Percentiles rank a stretch among this genome's conserved stretches.
phyloP scores from a whole-genome alignment of 2,113 vertebrate genomes.

The Zingel zingel region DNA sequence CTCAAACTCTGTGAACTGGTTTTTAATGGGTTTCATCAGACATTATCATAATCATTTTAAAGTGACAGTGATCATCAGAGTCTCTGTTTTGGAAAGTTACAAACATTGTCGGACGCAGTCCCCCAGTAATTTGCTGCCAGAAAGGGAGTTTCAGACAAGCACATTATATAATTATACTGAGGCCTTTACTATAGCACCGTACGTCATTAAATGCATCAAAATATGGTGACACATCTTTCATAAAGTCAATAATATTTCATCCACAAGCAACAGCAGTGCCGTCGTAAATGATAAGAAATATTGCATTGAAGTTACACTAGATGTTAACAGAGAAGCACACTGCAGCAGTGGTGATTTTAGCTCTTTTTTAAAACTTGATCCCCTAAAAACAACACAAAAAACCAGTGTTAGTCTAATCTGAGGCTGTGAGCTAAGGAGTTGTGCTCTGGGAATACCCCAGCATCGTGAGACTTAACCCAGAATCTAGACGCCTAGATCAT shows the following conservation, averaged over 20 bases:
- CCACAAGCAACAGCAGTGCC: neutral
- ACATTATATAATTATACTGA: neutral
- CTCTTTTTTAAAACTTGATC: too few relatives aligned
- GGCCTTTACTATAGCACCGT: neutral
- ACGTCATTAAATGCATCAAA: neutral
- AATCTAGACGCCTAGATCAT: too few relatives aligned
- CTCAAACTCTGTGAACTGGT: neutral
- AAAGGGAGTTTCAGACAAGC: neutral
- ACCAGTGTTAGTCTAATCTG: too few relatives aligned
- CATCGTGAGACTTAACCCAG: too few relatives aligned
- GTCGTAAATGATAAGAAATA: neutral
- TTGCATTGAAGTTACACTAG: neutral
- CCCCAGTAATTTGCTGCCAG: neutral
- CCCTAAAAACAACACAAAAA: too few relatives aligned
- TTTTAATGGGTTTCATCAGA: neutral
- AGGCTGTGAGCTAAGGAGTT: too few relatives aligned
- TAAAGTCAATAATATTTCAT: neutral
- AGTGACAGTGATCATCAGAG: neutral
- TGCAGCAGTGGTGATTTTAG: too few relatives aligned
- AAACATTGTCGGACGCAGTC: neutral
- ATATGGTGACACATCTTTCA: neutral
- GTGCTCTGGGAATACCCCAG: too few relatives aligned
- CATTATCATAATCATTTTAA: neutral
- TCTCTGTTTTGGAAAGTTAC: neutral
- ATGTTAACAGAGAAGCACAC: neutral